Evolutionary conservation across 2,888 invertebrate genomes (phyloP).

Genomic region (Stramonita haemastoma): DNA sequence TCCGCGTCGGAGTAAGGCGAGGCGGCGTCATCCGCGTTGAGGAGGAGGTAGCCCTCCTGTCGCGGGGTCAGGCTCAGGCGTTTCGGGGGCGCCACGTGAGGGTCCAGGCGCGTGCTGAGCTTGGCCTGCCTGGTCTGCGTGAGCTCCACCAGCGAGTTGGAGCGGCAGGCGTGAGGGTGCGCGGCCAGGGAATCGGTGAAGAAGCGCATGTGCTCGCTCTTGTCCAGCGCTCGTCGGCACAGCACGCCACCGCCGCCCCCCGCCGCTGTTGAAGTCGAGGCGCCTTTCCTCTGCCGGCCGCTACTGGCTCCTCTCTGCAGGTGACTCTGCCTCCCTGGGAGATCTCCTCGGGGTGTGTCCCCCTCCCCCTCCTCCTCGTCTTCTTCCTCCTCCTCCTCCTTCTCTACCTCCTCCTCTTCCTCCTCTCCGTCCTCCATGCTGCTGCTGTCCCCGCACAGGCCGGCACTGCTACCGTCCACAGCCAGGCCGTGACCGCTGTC

Average conservation of each 20-base stretch:
- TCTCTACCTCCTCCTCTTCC: neutral
- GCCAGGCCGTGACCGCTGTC: slow-evolving; percentile 37
- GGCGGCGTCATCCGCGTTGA: slow-evolving; percentile 53
- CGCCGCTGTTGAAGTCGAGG: neutral
- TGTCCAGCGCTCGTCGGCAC: slow-evolving; percentile 36
- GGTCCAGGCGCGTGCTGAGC: neutral
- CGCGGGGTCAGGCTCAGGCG: slow-evolving; percentile 56
- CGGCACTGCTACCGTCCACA: slow-evolving; percentile 19
- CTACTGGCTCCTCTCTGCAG: neutral
- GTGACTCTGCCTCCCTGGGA: neutral
- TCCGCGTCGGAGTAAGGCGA: slow-evolving; percentile 58
- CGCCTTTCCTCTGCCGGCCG: neutral
- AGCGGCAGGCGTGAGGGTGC: slow-evolving; percentile 45
- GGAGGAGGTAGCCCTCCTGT: slow-evolving; percentile 61
- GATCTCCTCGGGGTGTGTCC: neutral
- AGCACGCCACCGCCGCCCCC: neutral
- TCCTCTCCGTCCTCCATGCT: neutral
- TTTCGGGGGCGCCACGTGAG: neutral
- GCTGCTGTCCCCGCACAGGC: neutral
- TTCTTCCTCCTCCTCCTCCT: neutral
- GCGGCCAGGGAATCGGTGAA: slow-evolving; percentile 46
- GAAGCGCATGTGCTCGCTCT: slow-evolving; percentile 45
- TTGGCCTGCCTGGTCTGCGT: slow-evolving; percentile 51
- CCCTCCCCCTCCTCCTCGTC: neutral
- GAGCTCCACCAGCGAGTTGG: slow-evolving; percentile 66